phyloP scores from a whole-genome alignment of 2,113 vertebrate genomes.

The Oenanthe oenanthe region DNA sequence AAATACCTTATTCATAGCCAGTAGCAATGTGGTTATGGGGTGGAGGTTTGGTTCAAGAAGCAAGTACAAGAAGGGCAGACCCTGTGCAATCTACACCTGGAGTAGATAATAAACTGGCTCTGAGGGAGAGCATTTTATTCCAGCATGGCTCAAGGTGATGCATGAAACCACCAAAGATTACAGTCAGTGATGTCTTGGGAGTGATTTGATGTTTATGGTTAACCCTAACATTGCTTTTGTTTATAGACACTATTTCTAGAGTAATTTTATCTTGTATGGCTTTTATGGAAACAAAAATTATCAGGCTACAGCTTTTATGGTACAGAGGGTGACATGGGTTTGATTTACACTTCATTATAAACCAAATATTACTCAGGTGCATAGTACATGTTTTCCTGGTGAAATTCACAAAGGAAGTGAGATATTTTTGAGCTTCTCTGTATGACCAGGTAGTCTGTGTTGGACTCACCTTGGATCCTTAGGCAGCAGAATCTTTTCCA shows the following conservation, averaged over 20 bases:
- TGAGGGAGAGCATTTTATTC: neutral
- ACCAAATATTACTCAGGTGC: neutral
- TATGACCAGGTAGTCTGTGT: accelerated
- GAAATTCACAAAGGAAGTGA: neutral
- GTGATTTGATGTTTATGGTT: constrained; percentile 59
- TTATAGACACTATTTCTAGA: constrained; percentile 56
- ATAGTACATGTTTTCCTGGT: neutral
- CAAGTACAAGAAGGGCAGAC: neutral
- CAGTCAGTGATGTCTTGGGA: constrained; percentile 20
- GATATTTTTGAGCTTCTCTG: neutral
- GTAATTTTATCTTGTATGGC: constrained; percentile 47
- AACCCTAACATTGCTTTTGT: constrained; percentile 38
- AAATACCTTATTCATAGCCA: neutral
- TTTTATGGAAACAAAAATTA: constrained; percentile 64
- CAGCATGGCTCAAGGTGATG: neutral
- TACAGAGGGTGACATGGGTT: neutral
- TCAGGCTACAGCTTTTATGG: constrained; percentile 12
- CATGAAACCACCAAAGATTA: constrained; percentile 38
- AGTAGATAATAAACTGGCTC: neutral
- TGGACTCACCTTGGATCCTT: neutral
- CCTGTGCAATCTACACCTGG: neutral
- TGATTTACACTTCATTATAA: constrained; percentile 29
- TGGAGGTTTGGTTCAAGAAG: neutral
- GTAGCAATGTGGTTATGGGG: neutral
- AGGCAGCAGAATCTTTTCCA: neutral